Base-by-base conservation (phyloP, 2,797 vertebrate genomes). In the Microcaecilia unicolor region DNA sequence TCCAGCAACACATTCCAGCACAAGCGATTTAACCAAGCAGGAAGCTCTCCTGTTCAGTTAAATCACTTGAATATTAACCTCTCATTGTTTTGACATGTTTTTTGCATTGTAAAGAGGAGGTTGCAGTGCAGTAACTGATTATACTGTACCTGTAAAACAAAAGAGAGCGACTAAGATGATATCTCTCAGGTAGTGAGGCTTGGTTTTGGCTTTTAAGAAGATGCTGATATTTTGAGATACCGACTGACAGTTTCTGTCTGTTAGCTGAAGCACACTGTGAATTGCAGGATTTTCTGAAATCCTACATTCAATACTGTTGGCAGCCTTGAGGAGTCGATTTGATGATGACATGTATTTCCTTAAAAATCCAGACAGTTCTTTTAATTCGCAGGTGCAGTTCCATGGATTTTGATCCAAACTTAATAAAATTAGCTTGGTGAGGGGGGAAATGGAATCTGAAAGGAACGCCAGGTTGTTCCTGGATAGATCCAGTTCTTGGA, bases 351-450 rank as follows among this genome's bases (percentile, higher is more conserved):
- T 39, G 26, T 72, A 88, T 42, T 41, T 71, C 25, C 69, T 70
- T 41, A 88, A 72, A 53, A 89, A 81, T 5, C 21, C 18, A 3
- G 67, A 62, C 10, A 86, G 58, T 1, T 74, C 73, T 37, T 72
- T 48, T 23, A 88, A 76, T 42, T 80, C 71, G 31, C 85, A 88
- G 9, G 72, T 78, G 39, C 88, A 88, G 54, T 75, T 83, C 86
- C 87, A 88, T 2, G 34, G 67, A 53, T 87, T 89, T 13, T 74
- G 61, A 19, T 84, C 78, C 43, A 90, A 58, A 37, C 80, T 85
- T 22, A 88, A 70, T 42, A 64, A 49, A 2, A 69, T 72, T 31
- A 91, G 67, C 61, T 72, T 72, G 39, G 58, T 59, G 25, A 87
- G 67, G 22, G 74, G 72, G 11, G 80, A 79, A 31, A 90, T 89